Evolutionary conservation across 2,888 invertebrate species (phyloP), one percentile per base, ranked within the genome.

Genomic region (Parnassius smintheus): DNA sequence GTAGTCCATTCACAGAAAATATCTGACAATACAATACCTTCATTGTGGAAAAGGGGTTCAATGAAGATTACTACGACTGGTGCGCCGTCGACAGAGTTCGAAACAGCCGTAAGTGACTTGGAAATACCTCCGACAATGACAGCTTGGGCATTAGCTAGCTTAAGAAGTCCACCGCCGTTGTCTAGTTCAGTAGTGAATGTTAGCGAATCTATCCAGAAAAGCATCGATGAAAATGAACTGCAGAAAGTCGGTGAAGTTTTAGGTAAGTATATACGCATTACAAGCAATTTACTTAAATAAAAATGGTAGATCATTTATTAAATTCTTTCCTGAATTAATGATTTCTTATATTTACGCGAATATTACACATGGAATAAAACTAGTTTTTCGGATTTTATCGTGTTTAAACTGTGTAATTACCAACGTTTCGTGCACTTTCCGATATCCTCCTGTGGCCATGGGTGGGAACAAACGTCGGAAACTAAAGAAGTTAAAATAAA

Each of bases 91-190:
- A 69, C 77, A 8, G 86, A 84, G 61, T 72, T 70, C 3, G 79
- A 81, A 53, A 71, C 76, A 8, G 80, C 78, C 41, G 65, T 78
- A 2, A 80, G 78, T 59, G 88, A 88, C 42, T 73, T 91, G 70
- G 88, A 89, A 67, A 89, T 92, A 65, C 92, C 93, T 11, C 89
- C 92, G 8, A 88, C 92, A 0, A 80, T 92, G 7, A 88, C 92
- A 3, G 92, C 92, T 0, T 93, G 93, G 93, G 91, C 93, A 0
- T 72, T 93, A 46, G 92, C 91, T 1, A 87, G 92, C 59, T 72
- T 92, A 52, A 86, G 85, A 49, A 86, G 86, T 59, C 84, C 91
- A 1, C 91, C 91, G 9, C 74, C 83, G 12, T 67, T 78, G 22
- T 74, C 80, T 0, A 78, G 72, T 53, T 64, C 75, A 59, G 69